phyloP scores from a whole-genome alignment of 2,113 vertebrate genomes.

The Gnathonemus echidnorhynchus region DNA sequence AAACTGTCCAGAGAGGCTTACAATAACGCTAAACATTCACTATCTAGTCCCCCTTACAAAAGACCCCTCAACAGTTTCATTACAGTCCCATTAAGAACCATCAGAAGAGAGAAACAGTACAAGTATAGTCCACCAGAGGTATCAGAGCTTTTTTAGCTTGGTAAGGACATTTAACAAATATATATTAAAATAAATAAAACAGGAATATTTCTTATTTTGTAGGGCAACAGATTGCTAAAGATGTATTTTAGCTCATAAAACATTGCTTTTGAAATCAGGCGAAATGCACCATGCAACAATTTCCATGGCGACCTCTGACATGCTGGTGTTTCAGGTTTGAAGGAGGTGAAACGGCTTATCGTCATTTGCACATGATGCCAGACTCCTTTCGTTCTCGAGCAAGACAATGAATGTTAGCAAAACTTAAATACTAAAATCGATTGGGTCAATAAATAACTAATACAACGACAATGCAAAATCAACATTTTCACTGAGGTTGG shows the following conservation, averaged over 20 bases:
- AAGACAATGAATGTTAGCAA: neutral
- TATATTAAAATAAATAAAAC: constrained; percentile 18
- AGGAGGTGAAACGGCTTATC: neutral
- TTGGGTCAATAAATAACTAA: constrained; percentile 15
- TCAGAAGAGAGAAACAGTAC: neutral
- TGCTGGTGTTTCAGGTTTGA: neutral
- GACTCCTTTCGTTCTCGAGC: neutral
- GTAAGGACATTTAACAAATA: constrained; percentile 13
- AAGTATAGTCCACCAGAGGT: neutral
- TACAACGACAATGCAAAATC: neutral
- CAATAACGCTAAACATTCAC: neutral
- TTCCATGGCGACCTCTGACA: neutral
- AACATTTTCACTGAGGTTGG: neutral
- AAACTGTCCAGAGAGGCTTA: neutral
- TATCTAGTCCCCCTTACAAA: neutral
- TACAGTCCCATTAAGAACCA: neutral
- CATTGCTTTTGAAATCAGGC: neutral
- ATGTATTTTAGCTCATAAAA: neutral
- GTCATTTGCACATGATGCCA: neutral
- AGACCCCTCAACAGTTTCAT: neutral
- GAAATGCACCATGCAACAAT: neutral
- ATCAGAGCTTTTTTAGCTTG: neutral
- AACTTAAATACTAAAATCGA: neutral
- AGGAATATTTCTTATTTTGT: constrained; percentile 10
- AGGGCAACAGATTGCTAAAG: constrained; percentile 1